Conservation (phyloP, 35 echinoderm and acorn worm genomes). For the Ophiothrix spiculata region DNA sequence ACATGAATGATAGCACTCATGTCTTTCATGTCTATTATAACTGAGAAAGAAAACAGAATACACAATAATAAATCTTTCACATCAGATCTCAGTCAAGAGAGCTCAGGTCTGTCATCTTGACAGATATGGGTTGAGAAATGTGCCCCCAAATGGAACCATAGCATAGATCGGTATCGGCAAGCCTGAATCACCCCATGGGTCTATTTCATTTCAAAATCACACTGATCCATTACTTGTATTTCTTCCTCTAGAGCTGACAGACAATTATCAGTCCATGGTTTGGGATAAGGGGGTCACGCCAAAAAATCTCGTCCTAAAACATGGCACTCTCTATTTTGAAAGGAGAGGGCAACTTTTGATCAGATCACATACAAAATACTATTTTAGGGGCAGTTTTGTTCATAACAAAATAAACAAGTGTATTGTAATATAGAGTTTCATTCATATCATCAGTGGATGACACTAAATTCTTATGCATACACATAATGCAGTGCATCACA, state of each 20-base stretch:
- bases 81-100: not conserved
- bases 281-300: no score
- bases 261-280: not conserved
- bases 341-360: no score
- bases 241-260: not conserved
- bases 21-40: not conserved
- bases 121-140: conserved; percentile 12
- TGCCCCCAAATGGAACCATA: conserved; percentile 1
- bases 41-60: not conserved
- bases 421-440: no score
- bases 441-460: no score
- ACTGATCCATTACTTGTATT: conserved; percentile 10
- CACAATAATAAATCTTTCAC: conserved; percentile 6
- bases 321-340: no score
- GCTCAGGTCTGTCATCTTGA: conserved; percentile 3
- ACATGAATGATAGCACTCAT: not conserved
- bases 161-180: conserved; percentile 4
- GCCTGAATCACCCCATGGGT: not conserved
- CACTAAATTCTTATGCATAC: no score
- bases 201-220: not conserved
- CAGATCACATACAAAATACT: no score
- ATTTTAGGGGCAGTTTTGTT: no score
- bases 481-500: no score
- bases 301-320: no score
- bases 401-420: no score